phyloP scores from a whole-genome alignment of 2,888 invertebrate genomes.

The Aelia acuminata region DNA sequence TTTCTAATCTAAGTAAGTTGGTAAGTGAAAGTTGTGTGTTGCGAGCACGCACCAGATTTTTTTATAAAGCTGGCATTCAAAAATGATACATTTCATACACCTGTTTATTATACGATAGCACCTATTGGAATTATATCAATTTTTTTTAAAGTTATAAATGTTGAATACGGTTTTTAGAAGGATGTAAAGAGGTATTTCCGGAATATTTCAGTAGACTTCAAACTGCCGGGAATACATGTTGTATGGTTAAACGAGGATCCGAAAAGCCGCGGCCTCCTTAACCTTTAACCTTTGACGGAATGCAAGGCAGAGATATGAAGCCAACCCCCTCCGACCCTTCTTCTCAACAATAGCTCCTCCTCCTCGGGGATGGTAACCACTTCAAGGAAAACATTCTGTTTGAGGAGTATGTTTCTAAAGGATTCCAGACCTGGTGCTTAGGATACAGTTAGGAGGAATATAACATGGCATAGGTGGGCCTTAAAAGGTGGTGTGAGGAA shows the following conservation, averaged over 20 bases:
- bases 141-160: no score
- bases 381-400: constrained; percentile 34
- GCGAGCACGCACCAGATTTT: no score
- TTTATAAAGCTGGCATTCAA: no score
- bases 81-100: no score
- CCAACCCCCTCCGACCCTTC: neutral
- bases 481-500: no score
- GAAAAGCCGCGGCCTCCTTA: neutral
- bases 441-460: neutral
- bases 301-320: constrained; percentile 16
- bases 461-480: neutral
- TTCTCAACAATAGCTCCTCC: neutral
- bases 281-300: constrained; percentile 42
- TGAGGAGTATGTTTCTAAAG: neutral
- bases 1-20: no score
- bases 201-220: neutral
- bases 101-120: no score
- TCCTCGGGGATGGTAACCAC: neutral
- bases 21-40: no score
- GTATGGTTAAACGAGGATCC: neutral
- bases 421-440: neutral
- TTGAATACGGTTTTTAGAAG: no score
- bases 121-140: no score
- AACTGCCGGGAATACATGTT: neutral
- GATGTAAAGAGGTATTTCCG: neutral